Conservation (phyloP, 2,113 vertebrate genomes). For the rabbit (Oryctolagus cuniculus) region DNA sequence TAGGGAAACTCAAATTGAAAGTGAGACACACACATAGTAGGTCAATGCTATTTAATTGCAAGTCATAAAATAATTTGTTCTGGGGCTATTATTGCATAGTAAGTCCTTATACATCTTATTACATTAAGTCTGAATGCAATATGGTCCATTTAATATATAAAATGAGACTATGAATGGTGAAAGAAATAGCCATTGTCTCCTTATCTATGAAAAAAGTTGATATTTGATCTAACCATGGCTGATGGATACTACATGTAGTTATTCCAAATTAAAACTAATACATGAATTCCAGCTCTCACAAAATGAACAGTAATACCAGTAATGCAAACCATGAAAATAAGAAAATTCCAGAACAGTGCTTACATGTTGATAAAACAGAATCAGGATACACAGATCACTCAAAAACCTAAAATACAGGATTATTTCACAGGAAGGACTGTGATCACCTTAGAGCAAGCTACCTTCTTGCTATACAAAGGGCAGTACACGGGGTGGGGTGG, state of each 20-base stretch:
- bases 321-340: background rate
- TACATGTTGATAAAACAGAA: conserved; percentile 12
- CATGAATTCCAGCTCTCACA: background rate
- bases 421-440: background rate
- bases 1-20: conserved; percentile 61
- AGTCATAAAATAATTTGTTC: conserved; percentile 56
- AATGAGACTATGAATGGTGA: background rate
- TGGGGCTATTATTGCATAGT: background rate
- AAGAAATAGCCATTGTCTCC: background rate
- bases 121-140: background rate
- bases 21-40: conserved; percentile 42
- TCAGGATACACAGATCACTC: background rate
- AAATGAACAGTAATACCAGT: conserved; percentile 1
- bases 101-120: background rate
- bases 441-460: background rate
- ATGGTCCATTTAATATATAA: background rate
- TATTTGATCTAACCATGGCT: conserved; percentile 38
- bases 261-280: conserved; percentile 36
- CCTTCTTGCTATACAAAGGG: background rate
- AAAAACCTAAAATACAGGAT: conserved; percentile 39
- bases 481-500: too few relatives aligned
- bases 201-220: background rate
- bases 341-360: background rate
- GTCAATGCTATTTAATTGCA: conserved; percentile 55
- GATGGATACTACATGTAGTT: background rate